A percentile compares a stretch with the other conserved stretches of the same genome.
phyloP scores from a whole-genome alignment of 2,888 invertebrate species.

The Mylabris sibirica region DNA sequence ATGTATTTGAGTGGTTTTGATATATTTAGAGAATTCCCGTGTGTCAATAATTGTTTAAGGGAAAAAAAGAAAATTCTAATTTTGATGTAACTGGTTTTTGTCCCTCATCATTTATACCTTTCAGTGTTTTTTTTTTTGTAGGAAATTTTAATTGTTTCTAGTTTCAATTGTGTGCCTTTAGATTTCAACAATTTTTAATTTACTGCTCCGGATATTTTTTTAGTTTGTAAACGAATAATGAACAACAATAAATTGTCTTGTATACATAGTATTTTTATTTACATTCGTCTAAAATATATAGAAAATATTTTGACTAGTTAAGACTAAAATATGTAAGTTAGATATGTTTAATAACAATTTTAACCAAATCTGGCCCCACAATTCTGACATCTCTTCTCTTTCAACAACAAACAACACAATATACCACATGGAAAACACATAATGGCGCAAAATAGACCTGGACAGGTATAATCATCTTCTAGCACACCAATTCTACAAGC shows the following conservation, averaged over 20 bases:
- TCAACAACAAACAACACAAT: constrained; percentile 83
- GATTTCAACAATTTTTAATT: neutral
- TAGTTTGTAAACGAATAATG: neutral
- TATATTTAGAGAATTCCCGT: constrained; percentile 63
- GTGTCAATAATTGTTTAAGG: constrained; percentile 5
- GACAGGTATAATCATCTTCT: constrained; percentile 86
- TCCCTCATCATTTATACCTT: neutral
- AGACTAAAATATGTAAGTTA: neutral
- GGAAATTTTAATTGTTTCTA: neutral
- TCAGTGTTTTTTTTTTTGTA: neutral
- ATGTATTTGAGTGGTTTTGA: constrained; percentile 68
- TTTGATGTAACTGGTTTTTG: neutral
- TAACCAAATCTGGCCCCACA: constrained; percentile 81
- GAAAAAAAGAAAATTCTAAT: neutral
- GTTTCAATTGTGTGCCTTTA: constrained; percentile 9
- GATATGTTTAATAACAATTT: constrained; percentile 1
- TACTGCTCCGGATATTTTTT: neutral
- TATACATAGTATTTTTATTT: neutral
- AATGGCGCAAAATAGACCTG: constrained; percentile 85
- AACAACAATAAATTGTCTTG: constrained; percentile 3
- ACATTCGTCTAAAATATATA: neutral
- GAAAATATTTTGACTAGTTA: neutral
- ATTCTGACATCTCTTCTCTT: constrained; percentile 85
- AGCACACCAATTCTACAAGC: constrained; percentile 87
- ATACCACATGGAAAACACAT: constrained; percentile 88